Percentiles rank a stretch among this genome's conserved stretches.
Evolutionary conservation across 2,797 vertebrate genomes (phyloP).

Genomic region (Phataginus tetradactyla): DNA sequence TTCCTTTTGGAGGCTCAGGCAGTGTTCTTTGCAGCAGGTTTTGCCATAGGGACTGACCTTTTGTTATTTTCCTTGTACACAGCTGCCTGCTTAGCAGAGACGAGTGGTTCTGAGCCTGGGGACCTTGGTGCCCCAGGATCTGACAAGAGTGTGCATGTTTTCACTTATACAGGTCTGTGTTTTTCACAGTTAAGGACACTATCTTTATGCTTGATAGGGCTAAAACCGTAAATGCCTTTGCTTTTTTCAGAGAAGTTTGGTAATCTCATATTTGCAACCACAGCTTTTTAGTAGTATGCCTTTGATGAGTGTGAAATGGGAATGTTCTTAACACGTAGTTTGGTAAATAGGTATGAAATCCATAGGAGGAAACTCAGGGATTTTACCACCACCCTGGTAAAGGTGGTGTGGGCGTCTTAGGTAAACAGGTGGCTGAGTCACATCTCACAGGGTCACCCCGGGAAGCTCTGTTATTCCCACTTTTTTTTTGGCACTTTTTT

Average conservation of each 20-base stretch:
- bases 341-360: not conserved
- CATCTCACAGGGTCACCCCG: not conserved
- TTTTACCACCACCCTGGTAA: not conserved
- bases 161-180: not conserved
- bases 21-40: not conserved
- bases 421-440: not conserved
- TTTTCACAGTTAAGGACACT: not conserved
- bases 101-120: not conserved
- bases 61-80: not conserved
- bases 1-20: not conserved
- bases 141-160: not conserved
- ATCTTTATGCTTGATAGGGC: not conserved
- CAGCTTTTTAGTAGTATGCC: no score
- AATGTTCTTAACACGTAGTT: not conserved
- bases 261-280: not conserved
- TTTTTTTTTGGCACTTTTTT: not conserved
- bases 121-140: not conserved
- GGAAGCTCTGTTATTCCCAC: not conserved
- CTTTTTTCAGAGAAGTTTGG: not conserved
- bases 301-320: not conserved
- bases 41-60: not conserved
- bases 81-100: not conserved
- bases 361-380: not conserved
- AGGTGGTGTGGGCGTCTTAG: not conserved
- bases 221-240: not conserved